These are phyloP conservation scores for Drosophila gaucha DNA, from an alignment of 2,888 invertebrate species.

Conservation along the genomic window DNA sequence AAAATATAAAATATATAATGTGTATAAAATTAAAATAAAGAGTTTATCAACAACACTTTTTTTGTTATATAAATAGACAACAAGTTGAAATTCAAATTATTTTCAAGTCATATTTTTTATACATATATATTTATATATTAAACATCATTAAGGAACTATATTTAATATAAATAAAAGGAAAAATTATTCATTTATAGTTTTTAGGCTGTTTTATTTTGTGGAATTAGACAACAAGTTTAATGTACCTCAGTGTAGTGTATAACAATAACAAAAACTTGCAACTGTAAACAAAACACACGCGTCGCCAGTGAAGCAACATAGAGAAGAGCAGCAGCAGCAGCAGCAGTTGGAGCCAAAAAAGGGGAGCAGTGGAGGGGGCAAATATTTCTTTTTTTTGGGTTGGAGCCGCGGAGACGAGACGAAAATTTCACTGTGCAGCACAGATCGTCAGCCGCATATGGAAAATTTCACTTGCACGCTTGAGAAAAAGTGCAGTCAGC, in stretches of 20 bases:
- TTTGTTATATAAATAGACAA: too few relatives aligned
- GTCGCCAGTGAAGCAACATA: conserved; percentile 17
- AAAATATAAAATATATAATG: too few relatives aligned
- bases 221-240: background rate
- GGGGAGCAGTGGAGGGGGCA: background rate
- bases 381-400: conserved; percentile 9
- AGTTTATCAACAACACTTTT: too few relatives aligned
- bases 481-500: conserved; percentile 67
- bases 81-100: too few relatives aligned
- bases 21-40: too few relatives aligned
- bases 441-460: conserved; percentile 62
- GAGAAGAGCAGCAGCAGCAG: conserved; percentile 7
- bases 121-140: too few relatives aligned
- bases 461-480: conserved; percentile 80
- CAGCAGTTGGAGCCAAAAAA: background rate
- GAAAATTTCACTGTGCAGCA: conserved; percentile 67
- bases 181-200: too few relatives aligned
- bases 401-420: conserved; percentile 41
- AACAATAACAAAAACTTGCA: conserved; percentile 49
- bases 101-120: too few relatives aligned
- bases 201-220: background rate
- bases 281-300: conserved; percentile 68
- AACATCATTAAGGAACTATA: too few relatives aligned
- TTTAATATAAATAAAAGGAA: too few relatives aligned
- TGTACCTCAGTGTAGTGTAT: conserved; percentile 19